phyloP scores from a whole-genome alignment of 2,797 vertebrate genomes.

The Propithecus perrieri region DNA sequence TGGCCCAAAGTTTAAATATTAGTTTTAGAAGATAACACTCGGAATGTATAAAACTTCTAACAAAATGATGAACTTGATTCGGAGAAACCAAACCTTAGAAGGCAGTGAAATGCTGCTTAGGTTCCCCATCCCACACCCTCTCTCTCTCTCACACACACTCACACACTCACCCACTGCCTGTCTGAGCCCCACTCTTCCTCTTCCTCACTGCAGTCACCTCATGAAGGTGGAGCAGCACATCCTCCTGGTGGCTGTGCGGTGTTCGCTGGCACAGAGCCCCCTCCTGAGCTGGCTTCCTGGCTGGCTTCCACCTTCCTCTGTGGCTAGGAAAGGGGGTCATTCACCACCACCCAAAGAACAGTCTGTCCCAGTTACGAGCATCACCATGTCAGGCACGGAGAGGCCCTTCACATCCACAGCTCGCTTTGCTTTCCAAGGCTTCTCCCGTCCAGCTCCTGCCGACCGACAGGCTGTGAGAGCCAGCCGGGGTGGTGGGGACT shows the following conservation, averaged over 20 bases:
- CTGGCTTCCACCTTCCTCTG: background rate
- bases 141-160: background rate
- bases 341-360: background rate
- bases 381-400: background rate
- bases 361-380: background rate
- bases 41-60: slow-evolving; percentile 8
- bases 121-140: background rate
- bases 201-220: background rate
- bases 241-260: background rate
- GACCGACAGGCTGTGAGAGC: background rate
- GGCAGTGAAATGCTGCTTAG: background rate
- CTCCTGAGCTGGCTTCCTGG: background rate
- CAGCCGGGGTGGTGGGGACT: background rate
- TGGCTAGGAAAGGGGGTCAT: background rate
- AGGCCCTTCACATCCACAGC: background rate
- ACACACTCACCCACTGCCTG: background rate
- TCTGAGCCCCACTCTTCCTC: background rate
- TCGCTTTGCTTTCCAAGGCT: background rate
- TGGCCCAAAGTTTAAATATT: background rate
- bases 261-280: background rate
- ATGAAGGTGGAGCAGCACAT: background rate
- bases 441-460: background rate
- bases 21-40: slow-evolving; percentile 15
- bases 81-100: background rate
- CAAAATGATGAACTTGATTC: background rate